These are phyloP conservation scores for Phylloscopus collybita DNA, from an alignment of 2,797 vertebrate genomes.

Conservation along the genomic window DNA sequence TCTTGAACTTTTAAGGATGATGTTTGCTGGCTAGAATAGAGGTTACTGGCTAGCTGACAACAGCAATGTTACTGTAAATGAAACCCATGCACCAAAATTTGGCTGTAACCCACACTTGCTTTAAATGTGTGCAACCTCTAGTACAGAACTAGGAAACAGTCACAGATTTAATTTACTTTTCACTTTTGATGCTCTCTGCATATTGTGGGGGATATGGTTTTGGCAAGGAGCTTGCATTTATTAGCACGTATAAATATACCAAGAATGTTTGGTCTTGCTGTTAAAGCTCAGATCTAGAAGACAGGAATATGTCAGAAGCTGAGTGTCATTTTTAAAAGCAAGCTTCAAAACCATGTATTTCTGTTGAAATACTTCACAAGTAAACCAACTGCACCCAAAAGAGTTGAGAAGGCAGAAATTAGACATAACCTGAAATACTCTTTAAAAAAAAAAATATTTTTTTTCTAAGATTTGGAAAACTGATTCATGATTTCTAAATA, in stretches of 20 bases:
- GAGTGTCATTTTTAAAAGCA: constrained; percentile 23
- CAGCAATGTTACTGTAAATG: not conserved
- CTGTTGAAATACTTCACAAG: not conserved
- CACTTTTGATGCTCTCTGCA: constrained; percentile 43
- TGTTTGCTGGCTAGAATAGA: not conserved
- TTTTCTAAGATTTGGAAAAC: not conserved
- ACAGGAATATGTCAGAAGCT: constrained; percentile 9
- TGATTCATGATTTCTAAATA: not conserved
- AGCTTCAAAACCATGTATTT: constrained; percentile 2
- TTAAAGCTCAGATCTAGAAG: constrained; percentile 45
- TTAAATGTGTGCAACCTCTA: constrained; percentile 1
- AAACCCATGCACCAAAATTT: not conserved
- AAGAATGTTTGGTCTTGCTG: constrained; percentile 62
- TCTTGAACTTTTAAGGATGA: not conserved
- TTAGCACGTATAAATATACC: constrained; percentile 55
- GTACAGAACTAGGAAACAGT: constrained; percentile 15
- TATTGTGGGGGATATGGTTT: constrained; percentile 18
- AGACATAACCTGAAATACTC: not conserved
- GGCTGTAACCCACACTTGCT: not conserved
- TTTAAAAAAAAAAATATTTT: not conserved
- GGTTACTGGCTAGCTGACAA: not conserved
- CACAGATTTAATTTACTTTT: constrained; percentile 51
- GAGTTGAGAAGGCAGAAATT: not conserved
- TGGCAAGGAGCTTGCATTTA: constrained; percentile 55
- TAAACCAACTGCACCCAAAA: not conserved